These are phyloP conservation scores for Syrista parreyssii DNA, from an alignment of 2,888 invertebrate genomes.

Conservation along the genomic window DNA sequence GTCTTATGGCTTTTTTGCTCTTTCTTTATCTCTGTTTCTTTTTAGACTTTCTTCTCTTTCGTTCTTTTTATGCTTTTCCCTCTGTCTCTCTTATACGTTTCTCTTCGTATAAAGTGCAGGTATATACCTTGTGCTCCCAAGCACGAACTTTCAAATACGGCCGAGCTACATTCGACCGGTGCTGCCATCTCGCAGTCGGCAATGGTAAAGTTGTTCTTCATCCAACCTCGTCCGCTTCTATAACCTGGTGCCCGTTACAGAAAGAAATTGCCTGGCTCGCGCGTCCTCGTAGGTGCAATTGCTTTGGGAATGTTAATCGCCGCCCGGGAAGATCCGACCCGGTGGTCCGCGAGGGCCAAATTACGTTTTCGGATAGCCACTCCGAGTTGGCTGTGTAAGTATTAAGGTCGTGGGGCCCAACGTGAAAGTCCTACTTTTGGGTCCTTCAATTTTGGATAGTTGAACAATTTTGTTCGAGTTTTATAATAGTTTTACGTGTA, in stretches of 20 bases:
- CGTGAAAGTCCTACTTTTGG: no score
- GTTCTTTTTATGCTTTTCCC: background rate
- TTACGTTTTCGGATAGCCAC: conserved; percentile 42
- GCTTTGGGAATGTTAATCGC: conserved; percentile 60
- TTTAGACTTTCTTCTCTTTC: background rate
- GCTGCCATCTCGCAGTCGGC: conserved; percentile 39
- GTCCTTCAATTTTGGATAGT: no score
- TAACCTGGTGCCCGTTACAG: conserved; percentile 13
- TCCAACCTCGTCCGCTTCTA: no score
- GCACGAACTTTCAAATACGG: background rate
- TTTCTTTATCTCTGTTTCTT: background rate
- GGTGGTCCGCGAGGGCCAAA: conserved; percentile 53
- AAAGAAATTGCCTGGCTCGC: conserved; percentile 48
- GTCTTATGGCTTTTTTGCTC: background rate
- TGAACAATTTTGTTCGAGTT: no score
- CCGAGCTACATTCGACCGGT: conserved; percentile 33
- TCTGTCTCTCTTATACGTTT: background rate
- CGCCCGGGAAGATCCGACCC: conserved; percentile 33
- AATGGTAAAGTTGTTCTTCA: no score
- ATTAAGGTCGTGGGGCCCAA: conserved; percentile 1
- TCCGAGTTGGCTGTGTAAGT: background rate
- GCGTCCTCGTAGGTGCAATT: conserved; percentile 53
- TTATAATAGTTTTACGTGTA: no score
- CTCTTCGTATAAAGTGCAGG: background rate
- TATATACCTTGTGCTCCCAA: no score